Base-by-base conservation (phyloP, 2,797 vertebrate genomes). In the Pantherophis alleghaniensis region DNA sequence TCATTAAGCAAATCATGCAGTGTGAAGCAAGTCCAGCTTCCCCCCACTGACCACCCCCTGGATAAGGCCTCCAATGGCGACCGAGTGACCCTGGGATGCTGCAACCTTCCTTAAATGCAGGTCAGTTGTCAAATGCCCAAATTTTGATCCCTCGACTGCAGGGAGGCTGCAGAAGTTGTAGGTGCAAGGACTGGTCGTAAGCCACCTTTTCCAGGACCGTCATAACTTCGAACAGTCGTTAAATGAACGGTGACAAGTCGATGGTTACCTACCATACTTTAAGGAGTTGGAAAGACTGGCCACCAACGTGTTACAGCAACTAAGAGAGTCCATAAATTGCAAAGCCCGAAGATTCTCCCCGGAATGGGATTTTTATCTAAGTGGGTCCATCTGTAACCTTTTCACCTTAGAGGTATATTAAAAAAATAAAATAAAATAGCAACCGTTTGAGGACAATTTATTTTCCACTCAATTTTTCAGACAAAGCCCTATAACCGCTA, bases 381-480 rank as follows among this genome's bases (percentile, higher is more conserved):
- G 22, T 26, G 37, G 6, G 28, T 53, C 53, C 18, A n/a, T 47
- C 37, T 56, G 22, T 2, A 24, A 66, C 0, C 3, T 2, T 0
- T 18, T 10, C 83, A 94, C 94, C 66, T 91, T 90, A 11, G 57
- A 57, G 20, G 87, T 56, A 57, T 56, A 24, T 63, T n/a, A 0
- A 90, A 66, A 51, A 32, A 96, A 56, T 0, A 90, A 66, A 0
- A 90, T 51, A 55, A n/a, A 95, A 28, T 47, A 20, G 93, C 87
- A 0, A 26, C 60, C 42, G n/a, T 5, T 16, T 86, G 1, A 57
- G 93, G 66, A 5, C 90, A 94, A 94, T 94, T 95, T 92, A 87
- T 89, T 94, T 92, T 59, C 92, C 32, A 91, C 92, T 91, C 96
- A 95, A 42, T 1, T 56, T 95, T 90, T 92, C 86, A 69, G 89